Conservation (phyloP, 2,888 invertebrate species). For the Amphipyra berbera region DNA sequence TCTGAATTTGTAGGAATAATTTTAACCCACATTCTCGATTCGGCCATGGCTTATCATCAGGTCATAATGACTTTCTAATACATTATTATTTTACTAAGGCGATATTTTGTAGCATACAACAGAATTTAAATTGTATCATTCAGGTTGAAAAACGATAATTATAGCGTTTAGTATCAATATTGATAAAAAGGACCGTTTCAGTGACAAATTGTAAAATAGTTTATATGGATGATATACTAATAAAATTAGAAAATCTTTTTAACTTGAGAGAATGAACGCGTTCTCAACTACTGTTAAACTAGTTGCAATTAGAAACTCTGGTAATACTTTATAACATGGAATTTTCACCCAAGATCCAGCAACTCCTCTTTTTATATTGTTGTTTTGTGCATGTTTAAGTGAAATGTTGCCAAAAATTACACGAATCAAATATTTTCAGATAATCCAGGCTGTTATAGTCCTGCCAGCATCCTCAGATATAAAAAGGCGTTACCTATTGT, state of each 20-base stretch:
- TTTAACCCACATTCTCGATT: background rate
- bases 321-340: too few species aligned
- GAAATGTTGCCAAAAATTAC: too few species aligned
- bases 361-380: too few species aligned
- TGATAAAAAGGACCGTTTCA: background rate
- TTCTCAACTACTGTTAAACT: too few species aligned
- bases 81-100: background rate
- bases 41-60: slow-evolving; percentile 6
- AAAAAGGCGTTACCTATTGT: slow-evolving; percentile 79
- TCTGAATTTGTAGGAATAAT: background rate
- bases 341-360: too few species aligned
- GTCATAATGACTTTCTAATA: background rate
- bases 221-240: slow-evolving; percentile 12
- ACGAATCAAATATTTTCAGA: background rate
- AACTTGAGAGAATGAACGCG: too few species aligned
- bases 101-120: background rate
- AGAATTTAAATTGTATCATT: background rate
- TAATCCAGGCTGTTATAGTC: slow-evolving; percentile 4
- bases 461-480: slow-evolving; percentile 66
- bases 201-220: background rate
- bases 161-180: background rate
- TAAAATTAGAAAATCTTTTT: background rate
- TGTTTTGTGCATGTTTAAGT: too few species aligned
- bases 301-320: too few species aligned
- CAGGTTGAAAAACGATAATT: background rate